Conservation (phyloP, 2,113 vertebrate genomes). For the Scomber colias region DNA sequence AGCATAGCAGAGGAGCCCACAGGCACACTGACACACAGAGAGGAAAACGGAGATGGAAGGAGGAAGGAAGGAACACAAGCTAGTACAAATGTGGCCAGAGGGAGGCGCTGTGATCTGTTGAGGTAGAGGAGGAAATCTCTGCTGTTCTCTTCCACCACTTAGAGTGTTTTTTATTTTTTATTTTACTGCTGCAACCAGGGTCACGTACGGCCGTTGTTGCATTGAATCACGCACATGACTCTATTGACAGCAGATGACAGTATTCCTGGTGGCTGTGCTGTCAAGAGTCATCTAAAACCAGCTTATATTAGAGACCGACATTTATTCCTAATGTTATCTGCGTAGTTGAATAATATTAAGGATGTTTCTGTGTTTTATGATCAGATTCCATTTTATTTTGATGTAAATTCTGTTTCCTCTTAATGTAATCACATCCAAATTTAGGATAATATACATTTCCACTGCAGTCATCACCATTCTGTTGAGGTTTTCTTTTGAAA, state of each 20-base stretch:
- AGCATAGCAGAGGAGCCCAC: conserved; percentile 62
- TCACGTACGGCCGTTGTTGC: background rate
- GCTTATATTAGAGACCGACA: too few relatives aligned
- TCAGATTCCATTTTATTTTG: background rate
- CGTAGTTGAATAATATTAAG: too few relatives aligned
- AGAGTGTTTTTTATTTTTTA: background rate
- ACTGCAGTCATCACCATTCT: too few relatives aligned
- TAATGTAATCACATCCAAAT: background rate
- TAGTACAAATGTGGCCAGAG: conserved; percentile 43
- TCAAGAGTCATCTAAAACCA: too few relatives aligned
- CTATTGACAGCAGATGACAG: background rate
- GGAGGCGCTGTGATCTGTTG: conserved; percentile 55
- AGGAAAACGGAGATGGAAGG: conserved; percentile 27
- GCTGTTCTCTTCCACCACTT: too few relatives aligned
- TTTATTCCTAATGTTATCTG: too few relatives aligned
- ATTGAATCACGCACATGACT: background rate
- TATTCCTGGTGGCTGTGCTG: background rate
- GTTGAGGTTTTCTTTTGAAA: background rate
- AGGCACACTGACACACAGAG: conserved; percentile 67
- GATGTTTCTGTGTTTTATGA: background rate
- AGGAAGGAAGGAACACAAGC: background rate
- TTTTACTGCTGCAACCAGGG: conserved; percentile 1
- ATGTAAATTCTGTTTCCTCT: background rate
- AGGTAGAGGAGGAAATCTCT: conserved; percentile 21
- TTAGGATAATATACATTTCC: background rate